Conservation (phyloP, 1,140 invertebrate species). For the Saccostrea cuccullata region DNA sequence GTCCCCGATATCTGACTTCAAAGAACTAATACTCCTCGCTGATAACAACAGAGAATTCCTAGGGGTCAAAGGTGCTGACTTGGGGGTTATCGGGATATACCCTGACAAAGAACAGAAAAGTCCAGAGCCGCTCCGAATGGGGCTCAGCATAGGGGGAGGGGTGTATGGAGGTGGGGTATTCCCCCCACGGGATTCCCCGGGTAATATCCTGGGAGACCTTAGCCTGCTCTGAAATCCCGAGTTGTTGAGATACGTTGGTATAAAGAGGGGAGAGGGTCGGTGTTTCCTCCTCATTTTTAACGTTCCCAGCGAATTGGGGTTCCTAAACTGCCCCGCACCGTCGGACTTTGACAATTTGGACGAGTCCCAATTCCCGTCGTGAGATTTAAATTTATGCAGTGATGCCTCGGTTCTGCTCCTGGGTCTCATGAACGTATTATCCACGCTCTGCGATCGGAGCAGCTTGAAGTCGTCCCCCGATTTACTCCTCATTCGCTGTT, state of each 20-base stretch:
- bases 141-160: slow-evolving; percentile 94
- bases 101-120: slow-evolving; percentile 84
- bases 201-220: slow-evolving; percentile 81
- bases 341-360: slow-evolving; percentile 69
- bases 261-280: slow-evolving; percentile 82
- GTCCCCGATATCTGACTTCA: background rate
- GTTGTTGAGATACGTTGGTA: slow-evolving; percentile 80
- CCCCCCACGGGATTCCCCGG: slow-evolving; percentile 61
- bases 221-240: slow-evolving; percentile 80
- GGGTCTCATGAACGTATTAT: slow-evolving; percentile 71
- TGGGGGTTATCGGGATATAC: slow-evolving; percentile 68
- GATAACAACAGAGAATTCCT: slow-evolving; percentile 51
- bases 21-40: slow-evolving; percentile 45
- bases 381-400: slow-evolving; percentile 60
- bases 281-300: slow-evolving; percentile 81
- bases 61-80: slow-evolving; percentile 70
- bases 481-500: slow-evolving; percentile 69
- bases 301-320: slow-evolving; percentile 81
- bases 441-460: slow-evolving; percentile 68
- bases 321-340: slow-evolving; percentile 86
- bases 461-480: slow-evolving; percentile 72
- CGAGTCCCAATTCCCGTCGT: slow-evolving; percentile 32
- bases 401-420: slow-evolving; percentile 70
- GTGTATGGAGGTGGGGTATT: slow-evolving; percentile 86
- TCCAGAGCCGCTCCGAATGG: slow-evolving; percentile 90